Evolutionary conservation across 2,888 invertebrate species (phyloP), one percentile per base, ranked within the genome.

Genomic region (Hirtodrosophila histrioides): DNA sequence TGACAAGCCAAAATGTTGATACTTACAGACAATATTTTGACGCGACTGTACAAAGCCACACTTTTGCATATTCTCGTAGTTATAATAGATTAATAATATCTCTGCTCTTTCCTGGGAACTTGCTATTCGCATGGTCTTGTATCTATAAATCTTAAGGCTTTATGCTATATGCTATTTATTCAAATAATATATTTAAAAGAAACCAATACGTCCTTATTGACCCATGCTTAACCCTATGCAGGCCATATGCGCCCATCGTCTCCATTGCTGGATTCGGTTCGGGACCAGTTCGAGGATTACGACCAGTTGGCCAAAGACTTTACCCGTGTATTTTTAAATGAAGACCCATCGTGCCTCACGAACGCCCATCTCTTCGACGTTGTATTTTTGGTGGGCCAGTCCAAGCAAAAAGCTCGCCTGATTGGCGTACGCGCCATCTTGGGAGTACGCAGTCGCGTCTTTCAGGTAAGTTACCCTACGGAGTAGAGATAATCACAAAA

Each of bases 261-360:
- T 17, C 98, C 98, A 0, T 93, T 98, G 36, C 93, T 98, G 78
- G 98, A 98, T 92, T 97, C 97, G 4, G 97, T 98, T 39, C 93
- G 97, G 82, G 98, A 98, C 92, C 96, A 97, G 90, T 98, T 98
- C 90, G 98, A 98, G 92, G 97, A 97, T 92, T 97, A 97, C 92
- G 98, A 98, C 91, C 97, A 97, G 90, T 93, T 98, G 58, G 97
- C 97, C 35, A 97, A 97, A 92, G 98, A 98, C 92, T 98, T 98
- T 91, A 96, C 97, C 7, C 93, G 95, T 82, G 96, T 96, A 83
- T 98, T 98, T 92, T 93, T 97, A 58, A 97, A 97, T 91, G 95
- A 94, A 81, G 95, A 97, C 85, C 94, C 95, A 66, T 97, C 97
- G 83, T 93, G 94, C 66, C 93, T 95, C 31, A 92, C 94, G 66